Percentiles rank a stretch among this genome's conserved stretches.
Conservation (phyloP, 2,113 vertebrate species). For the Gopherus flavomarginatus region DNA sequence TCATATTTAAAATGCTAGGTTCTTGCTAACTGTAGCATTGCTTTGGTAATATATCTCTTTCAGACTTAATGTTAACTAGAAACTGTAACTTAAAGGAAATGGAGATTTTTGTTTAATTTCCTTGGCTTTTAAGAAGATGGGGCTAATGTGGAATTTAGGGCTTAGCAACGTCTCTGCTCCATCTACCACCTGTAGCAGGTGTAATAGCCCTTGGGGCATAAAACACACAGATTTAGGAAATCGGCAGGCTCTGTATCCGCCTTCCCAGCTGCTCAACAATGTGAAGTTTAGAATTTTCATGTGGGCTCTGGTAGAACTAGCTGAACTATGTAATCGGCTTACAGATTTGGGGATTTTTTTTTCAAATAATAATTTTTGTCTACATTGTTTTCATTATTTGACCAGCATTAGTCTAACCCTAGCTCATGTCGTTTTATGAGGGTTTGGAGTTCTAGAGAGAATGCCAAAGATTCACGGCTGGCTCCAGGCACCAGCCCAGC, state of each 20-base stretch:
- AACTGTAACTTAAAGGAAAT: neutral
- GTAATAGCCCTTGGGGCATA: rapidly evolving
- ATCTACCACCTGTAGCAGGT: neutral
- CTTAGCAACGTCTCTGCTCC: neutral
- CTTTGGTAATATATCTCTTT: neutral
- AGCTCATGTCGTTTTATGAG: rapidly evolving
- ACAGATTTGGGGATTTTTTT: neutral
- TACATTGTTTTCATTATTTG: neutral
- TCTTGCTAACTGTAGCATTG: neutral
- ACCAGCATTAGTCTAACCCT: neutral
- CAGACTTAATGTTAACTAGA: neutral
- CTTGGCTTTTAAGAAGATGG: slow-evolving; percentile 22
- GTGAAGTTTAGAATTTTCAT: rapidly evolving
- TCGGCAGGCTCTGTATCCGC: neutral
- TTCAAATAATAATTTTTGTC: neutral
- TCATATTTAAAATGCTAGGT: neutral
- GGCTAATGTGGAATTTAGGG: neutral
- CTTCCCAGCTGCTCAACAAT: rapidly evolving
- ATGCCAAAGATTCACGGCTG: neutral
- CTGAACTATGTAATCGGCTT: neutral
- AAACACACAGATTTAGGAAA: neutral
- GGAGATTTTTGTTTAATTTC: slow-evolving; percentile 3
- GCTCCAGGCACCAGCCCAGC: too few relatives aligned
- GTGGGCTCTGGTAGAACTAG: neutral
- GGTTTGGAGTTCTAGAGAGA: rapidly evolving